These are phyloP conservation scores for Gambusia holbrooki DNA, from an alignment of 2,113 vertebrate genomes.

Conservation along the genomic window DNA sequence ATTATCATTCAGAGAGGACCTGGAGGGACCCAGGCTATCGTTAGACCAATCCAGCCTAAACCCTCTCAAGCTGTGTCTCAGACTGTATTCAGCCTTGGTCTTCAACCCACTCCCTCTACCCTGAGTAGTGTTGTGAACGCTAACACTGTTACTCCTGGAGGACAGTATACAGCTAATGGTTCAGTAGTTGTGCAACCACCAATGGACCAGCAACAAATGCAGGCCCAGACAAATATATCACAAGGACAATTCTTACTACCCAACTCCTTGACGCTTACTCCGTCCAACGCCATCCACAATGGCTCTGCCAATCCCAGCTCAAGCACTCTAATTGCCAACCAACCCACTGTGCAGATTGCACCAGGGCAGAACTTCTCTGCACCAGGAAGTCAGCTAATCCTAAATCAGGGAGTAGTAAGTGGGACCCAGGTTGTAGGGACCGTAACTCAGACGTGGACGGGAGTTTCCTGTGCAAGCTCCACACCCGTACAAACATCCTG, in stretches of 20 bases:
- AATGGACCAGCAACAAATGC: constrained; percentile 80
- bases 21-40: constrained; percentile 81
- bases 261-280: constrained; percentile 86
- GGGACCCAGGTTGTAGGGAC: constrained; percentile 77
- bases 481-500: constrained; percentile 78
- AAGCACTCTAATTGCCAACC: constrained; percentile 88
- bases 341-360: constrained; percentile 90
- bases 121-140: constrained; percentile 72
- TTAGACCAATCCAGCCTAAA: constrained; percentile 95
- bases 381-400: constrained; percentile 87
- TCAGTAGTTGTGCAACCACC: constrained; percentile 81
- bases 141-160: constrained; percentile 77
- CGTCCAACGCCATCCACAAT: constrained; percentile 82
- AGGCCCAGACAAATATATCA: constrained; percentile 81
- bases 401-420: constrained; percentile 84
- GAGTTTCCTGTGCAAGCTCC: constrained; percentile 62
- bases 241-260: constrained; percentile 92
- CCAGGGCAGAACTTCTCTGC: constrained; percentile 88
- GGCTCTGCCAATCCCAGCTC: constrained; percentile 85
- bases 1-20: constrained; percentile 97
- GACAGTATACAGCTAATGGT: constrained; percentile 72
- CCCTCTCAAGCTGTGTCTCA: constrained; percentile 90
- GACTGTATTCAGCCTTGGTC: constrained; percentile 86
- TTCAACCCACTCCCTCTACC: constrained; percentile 77
- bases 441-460: constrained; percentile 63